Base-by-base conservation (phyloP, 2,888 invertebrate genomes). In the Nemapogon koenigi region DNA sequence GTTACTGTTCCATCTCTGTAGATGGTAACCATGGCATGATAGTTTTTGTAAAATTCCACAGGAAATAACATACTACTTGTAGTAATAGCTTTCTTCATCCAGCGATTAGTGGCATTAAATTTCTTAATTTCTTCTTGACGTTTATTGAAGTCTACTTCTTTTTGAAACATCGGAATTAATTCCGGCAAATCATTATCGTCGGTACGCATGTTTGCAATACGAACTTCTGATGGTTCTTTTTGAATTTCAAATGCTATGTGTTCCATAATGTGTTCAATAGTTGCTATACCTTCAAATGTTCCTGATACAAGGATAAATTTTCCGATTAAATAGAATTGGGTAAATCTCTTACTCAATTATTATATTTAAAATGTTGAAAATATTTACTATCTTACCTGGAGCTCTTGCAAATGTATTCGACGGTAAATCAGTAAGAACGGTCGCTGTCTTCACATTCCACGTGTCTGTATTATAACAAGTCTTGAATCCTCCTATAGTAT, bases 1-100 rank as follows among this genome's bases (percentile, higher is more conserved):
- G 86, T 82, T 0, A 92, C 89, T 1, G 85, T 83, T 1, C 86
- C 89, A 57, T 89, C 87, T 41, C 85, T 82, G 50, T 85, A 90
- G 43, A 92, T 82, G 0, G 84, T 79, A 1, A 90, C 83, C 42
- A 83, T 58, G 0, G 83, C 82, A 27, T 82, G 72, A 47, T 78
- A 86, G 32, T 81, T 81, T 1, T 84, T 85, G 35, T 62, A 80
- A 41, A 65, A 76, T 6, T 53, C 45, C 1, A 87, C 71, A 0
- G 82, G 82, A 61, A 86, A 91, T 33, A 79, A 73, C 84, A 90
- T 85, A 0, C 88, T 83, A 13, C 83, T 81, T 1, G 90, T 51
- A 7, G 82, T 65, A 1, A 89, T 80, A 1, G 86, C 88, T 46
- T 81, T 83, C 54, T 92, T 92, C 57, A 81, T 86, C 91, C 91